A percentile compares a stretch with the other conserved stretches of the same genome.
phyloP scores from a whole-genome alignment of 2,797 vertebrate genomes.

The Myotis daubentonii region DNA sequence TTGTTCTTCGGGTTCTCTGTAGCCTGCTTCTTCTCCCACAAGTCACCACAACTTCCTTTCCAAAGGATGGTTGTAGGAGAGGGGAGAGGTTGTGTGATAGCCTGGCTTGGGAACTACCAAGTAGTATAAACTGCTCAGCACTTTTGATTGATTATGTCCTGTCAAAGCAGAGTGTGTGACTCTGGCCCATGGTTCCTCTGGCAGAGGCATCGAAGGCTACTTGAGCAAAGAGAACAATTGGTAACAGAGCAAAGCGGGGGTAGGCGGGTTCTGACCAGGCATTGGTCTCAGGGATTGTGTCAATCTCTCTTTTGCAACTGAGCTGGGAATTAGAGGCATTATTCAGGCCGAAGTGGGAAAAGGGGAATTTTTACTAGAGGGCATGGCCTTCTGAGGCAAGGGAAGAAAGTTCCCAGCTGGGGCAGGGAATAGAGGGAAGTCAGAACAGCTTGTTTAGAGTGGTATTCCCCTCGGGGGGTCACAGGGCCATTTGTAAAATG shows the following conservation, averaged over 20 bases:
- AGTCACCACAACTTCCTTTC: not conserved
- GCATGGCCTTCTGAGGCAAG: slow-evolving; percentile 52
- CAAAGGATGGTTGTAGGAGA: not conserved
- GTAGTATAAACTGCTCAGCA: not conserved
- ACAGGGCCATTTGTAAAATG: slow-evolving; percentile 54
- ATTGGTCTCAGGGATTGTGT: not conserved
- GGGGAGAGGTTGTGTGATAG: not conserved
- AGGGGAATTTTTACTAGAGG: slow-evolving; percentile 68
- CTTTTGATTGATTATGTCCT: not conserved
- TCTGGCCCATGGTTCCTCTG: not conserved
- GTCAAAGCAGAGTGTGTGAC: not conserved
- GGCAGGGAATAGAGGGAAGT: slow-evolving; percentile 36
- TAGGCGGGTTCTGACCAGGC: not conserved
- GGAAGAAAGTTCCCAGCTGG: slow-evolving; percentile 51
- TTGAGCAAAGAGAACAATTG: not conserved
- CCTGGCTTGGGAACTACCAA: not conserved
- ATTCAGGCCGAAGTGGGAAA: slow-evolving; percentile 40
- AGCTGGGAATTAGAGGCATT: slow-evolving; percentile 45
- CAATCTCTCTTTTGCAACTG: slow-evolving; percentile 40
- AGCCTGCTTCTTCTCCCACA: not conserved
- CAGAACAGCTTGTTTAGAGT: slow-evolving; percentile 37
- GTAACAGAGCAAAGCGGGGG: not conserved
- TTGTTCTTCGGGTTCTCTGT: slow-evolving; percentile 31
- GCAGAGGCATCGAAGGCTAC: not conserved
- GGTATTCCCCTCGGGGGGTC: not conserved